These are phyloP conservation scores for human DNA, from an alignment of 2,113 vertebrate species.

Conservation along the genomic window GRCh38 chr3:197459001-197459500, in stretches of 20 bases:
- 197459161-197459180: background rate
- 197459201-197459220: background rate
- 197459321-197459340: background rate
- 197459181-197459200: constrained; percentile 22
- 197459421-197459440: fast-evolving
- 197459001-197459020: background rate
- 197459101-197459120: background rate
- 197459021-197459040: background rate
- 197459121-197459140: background rate
- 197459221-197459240: background rate
- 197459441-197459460: too few relatives aligned
- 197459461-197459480: fast-evolving
- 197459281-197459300: background rate
- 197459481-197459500: too few relatives aligned
- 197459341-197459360: background rate
- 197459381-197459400: fast-evolving
- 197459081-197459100: background rate
- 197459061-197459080: background rate
- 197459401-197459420: fast-evolving
- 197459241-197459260: background rate
- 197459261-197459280: background rate
- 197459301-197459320: background rate
- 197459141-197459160: background rate
- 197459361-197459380: background rate
- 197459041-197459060: background rate